Evolutionary conservation across 2,888 invertebrate genomes (phyloP), one percentile per base, ranked within the genome.

Genomic region (Hedya salicella): DNA sequence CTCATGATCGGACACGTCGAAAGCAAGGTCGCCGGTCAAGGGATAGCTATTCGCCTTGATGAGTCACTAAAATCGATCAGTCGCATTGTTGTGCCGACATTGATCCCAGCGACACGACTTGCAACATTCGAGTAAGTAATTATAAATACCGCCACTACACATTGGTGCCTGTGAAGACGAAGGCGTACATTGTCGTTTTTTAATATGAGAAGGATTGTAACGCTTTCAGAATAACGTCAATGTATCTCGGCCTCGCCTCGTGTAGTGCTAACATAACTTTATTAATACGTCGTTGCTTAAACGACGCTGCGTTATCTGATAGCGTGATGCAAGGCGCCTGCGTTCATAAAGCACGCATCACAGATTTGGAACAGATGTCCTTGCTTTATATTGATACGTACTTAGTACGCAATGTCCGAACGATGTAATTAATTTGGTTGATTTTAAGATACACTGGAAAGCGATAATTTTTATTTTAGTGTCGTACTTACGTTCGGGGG

Each of bases 11-110:
- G 57, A 67, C 69, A 63, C 70, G 83, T 86, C 82, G 90, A 89
- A 89, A 89, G 89, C 89, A 90, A 91, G 91, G 91, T 79, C 83
- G 76, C 81, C 83, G 89, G 88, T 88, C 88, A 90, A 88, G 87
- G 90, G 89, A 87, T 88, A 85, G 79, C 75, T 72, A 66, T 86
- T 83, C 81, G 70, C 85, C 74, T 73, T 85, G 83, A 83, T 89
- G 89, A 88, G 79, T 89, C 88, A 87, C 73, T 76, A 72, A 77
- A 73, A 70, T 74, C 78, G 80, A 80, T 82, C 79, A 78, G 69
- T 72, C 69, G 71, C 75, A 80, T 86, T 85, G 83, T 87, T 83
- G 71, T 69, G 60, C 70, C 78, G 85, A 84, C 87, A 86, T 78
- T 78, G 82, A 86, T 88, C 85, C 88, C 84, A 87, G 84, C 78